These are phyloP conservation scores for Drosophila nr. medialis DNA, from an alignment of 2,888 invertebrate species.

Conservation along the genomic window DNA sequence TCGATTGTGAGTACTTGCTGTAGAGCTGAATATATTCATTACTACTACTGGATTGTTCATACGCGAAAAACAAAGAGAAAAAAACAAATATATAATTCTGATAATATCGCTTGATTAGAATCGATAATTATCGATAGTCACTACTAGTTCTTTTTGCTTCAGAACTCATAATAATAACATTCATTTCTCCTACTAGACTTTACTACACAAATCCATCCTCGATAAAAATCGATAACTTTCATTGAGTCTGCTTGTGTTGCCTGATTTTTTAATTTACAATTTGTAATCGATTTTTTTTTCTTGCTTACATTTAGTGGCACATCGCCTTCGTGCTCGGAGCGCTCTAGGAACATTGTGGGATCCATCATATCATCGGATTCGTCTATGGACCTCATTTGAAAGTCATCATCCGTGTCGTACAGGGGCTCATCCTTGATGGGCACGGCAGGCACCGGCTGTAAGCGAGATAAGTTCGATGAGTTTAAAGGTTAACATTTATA, in stretches of 20 bases:
- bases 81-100: background rate
- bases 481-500: background rate
- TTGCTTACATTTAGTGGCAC: slow-evolving; percentile 75
- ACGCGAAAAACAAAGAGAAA: too few relatives aligned
- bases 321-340: slow-evolving; percentile 82
- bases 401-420: slow-evolving; percentile 82
- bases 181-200: background rate
- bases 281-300: too few relatives aligned
- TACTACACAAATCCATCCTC: background rate
- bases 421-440: slow-evolving; percentile 84
- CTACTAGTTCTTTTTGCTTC: background rate
- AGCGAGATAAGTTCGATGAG: slow-evolving; percentile 21
- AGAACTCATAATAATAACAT: background rate
- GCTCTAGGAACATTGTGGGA: slow-evolving; percentile 84
- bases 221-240: background rate
- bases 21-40: background rate
- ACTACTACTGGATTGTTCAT: background rate
- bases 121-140: background rate
- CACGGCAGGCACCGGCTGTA: slow-evolving; percentile 82
- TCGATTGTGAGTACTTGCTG: background rate
- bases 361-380: slow-evolving; percentile 84
- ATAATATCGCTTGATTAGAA: background rate
- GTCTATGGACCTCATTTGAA: slow-evolving; percentile 77
- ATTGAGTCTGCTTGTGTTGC: background rate
- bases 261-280: background rate